phyloP scores from a whole-genome alignment of 2,888 invertebrate genomes.

The Folsomia manolachei region DNA sequence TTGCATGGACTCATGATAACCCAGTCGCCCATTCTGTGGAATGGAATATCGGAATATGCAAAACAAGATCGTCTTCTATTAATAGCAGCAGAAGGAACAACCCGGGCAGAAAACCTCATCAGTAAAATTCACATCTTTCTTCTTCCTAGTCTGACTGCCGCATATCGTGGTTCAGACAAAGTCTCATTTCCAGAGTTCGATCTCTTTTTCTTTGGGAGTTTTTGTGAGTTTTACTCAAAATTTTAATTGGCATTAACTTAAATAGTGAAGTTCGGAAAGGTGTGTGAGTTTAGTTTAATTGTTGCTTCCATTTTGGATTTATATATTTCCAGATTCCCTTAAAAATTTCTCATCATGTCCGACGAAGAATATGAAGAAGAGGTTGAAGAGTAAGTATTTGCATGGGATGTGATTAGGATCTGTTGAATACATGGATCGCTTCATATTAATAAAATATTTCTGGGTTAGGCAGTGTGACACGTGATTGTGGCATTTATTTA shows the following conservation, averaged over 20 bases:
- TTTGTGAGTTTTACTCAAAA: conserved; percentile 12
- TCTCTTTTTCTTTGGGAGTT: conserved; percentile 3
- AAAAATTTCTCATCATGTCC: conserved; percentile 35
- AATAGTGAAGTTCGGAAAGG: neutral
- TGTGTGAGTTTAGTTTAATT: neutral
- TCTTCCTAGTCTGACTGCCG: conserved; percentile 17
- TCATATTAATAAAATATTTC: too few species aligned
- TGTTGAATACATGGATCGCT: too few species aligned
- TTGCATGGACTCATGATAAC: too few species aligned
- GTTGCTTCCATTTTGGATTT: neutral
- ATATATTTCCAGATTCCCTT: conserved; percentile 18
- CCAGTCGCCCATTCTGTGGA: too few species aligned
- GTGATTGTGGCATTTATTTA: neutral
- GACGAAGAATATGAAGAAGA: conserved; percentile 41
- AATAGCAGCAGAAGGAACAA: neutral
- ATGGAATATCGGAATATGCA: too few species aligned
- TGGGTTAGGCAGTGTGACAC: too few species aligned
- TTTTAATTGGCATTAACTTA: too few species aligned
- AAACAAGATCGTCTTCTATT: too few species aligned
- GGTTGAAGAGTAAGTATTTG: conserved; percentile 10
- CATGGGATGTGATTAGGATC: neutral
- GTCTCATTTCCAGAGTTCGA: neutral
- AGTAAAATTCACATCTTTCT: conserved; percentile 17
- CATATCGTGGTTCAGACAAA: conserved; percentile 16
- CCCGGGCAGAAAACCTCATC: conserved; percentile 15